Conservation (phyloP, 2,888 invertebrate species). For the Drosophila cognata region DNA sequence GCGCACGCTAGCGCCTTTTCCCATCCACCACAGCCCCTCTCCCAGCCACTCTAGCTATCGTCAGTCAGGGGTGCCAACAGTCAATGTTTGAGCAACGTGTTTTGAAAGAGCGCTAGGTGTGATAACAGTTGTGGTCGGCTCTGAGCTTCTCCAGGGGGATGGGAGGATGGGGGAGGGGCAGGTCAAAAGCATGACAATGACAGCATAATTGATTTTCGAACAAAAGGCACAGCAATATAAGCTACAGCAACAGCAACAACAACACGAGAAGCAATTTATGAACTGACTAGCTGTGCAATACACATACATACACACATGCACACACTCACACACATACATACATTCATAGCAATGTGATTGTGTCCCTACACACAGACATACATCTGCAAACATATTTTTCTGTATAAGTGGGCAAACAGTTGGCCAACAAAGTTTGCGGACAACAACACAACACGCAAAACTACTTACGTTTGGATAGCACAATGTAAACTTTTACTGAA, state of each 20-base stretch:
- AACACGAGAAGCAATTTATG: slow-evolving; percentile 64
- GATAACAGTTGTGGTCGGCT: slow-evolving; percentile 74
- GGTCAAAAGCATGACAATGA: slow-evolving; percentile 81
- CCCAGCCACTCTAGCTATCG: background rate
- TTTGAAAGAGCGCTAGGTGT: slow-evolving; percentile 77
- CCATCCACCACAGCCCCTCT: background rate
- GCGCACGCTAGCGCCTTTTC: slow-evolving; percentile 35
- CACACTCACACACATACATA: slow-evolving; percentile 1
- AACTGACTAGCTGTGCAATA: slow-evolving; percentile 52
- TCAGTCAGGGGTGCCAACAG: slow-evolving; percentile 62
- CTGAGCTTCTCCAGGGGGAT: slow-evolving; percentile 1
- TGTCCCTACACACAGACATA: slow-evolving; percentile 14
- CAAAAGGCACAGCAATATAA: slow-evolving; percentile 77
- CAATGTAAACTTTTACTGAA: slow-evolving; percentile 68
- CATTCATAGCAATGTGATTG: slow-evolving; percentile 4
- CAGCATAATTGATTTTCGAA: slow-evolving; percentile 81
- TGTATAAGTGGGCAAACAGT: slow-evolving; percentile 57
- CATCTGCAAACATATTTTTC: slow-evolving; percentile 16
- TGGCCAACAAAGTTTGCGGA: slow-evolving; percentile 68
- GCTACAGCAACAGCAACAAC: slow-evolving; percentile 30
- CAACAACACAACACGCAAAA: slow-evolving; percentile 69
- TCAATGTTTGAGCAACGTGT: slow-evolving; percentile 81
- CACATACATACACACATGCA: slow-evolving; percentile 29
- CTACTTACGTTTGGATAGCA: slow-evolving; percentile 64
- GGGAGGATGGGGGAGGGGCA: slow-evolving; percentile 2